Conservation (phyloP, 2,113 vertebrate genomes). For the Diadophis punctatus region DNA sequence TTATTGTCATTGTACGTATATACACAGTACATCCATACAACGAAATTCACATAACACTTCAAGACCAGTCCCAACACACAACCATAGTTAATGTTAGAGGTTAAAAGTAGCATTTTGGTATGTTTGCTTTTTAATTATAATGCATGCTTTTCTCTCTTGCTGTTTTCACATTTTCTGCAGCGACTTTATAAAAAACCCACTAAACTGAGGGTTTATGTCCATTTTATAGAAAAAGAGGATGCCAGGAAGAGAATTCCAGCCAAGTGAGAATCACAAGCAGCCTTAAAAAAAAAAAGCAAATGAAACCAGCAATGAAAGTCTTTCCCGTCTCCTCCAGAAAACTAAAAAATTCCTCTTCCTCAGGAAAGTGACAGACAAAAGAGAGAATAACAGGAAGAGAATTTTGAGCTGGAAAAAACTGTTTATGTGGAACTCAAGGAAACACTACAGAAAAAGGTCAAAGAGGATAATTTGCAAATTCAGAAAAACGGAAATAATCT, state of each 20-base stretch:
- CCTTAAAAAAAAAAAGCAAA: neutral
- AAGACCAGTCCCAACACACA: no score
- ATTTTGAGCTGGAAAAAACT: neutral
- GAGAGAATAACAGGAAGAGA: neutral
- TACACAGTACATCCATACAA: no score
- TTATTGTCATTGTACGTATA: no score
- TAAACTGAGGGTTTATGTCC: neutral
- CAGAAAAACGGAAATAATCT: neutral
- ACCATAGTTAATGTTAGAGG: neutral
- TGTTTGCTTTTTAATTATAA: neutral
- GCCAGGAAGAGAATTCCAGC: neutral
- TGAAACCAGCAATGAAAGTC: neutral
- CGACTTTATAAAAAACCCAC: neutral
- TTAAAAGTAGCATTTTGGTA: neutral
- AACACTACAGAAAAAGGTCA: neutral
- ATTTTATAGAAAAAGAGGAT: neutral
- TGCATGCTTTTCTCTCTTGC: neutral
- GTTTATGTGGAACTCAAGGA: neutral
- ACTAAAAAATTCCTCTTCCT: neutral
- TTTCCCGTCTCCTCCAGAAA: neutral
- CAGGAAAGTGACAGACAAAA: neutral
- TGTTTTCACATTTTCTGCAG: neutral
- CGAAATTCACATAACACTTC: no score
- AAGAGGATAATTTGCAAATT: neutral
- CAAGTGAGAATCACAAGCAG: neutral